phyloP scores from a whole-genome alignment of 2,888 invertebrate species.

The Scaptomyza reducta region DNA sequence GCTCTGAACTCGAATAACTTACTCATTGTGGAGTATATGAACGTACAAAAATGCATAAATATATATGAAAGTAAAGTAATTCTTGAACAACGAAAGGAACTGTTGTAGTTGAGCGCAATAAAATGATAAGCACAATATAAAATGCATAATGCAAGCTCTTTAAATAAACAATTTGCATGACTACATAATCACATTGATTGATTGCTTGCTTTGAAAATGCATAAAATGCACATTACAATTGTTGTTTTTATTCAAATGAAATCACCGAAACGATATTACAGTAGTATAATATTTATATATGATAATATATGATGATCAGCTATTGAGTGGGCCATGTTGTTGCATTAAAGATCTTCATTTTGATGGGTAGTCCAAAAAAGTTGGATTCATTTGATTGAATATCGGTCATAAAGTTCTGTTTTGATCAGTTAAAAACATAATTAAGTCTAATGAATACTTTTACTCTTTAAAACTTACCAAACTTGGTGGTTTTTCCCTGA shows the following conservation, averaged over 20 bases:
- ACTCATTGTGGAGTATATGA: neutral
- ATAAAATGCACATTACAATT: constrained; percentile 13
- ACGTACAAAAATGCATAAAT: neutral
- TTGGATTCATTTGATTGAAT: constrained; percentile 45
- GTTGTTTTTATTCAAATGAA: neutral
- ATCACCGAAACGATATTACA: neutral
- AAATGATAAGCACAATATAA: constrained; percentile 1
- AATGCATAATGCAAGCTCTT: neutral
- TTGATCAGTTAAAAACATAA: neutral
- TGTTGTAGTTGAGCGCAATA: constrained; percentile 6
- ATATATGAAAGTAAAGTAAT: neutral
- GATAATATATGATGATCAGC: constrained; percentile 1
- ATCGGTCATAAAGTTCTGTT: constrained; percentile 44
- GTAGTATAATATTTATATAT: neutral
- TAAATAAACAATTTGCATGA: neutral
- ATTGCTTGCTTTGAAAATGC: constrained; percentile 4
- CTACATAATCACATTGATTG: constrained; percentile 6
- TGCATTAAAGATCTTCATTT: constrained; percentile 47
- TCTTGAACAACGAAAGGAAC: constrained; percentile 6
- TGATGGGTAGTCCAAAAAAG: constrained; percentile 57
- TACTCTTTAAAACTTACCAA: constrained; percentile 31
- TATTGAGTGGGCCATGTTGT: constrained; percentile 45
- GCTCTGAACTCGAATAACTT: constrained; percentile 1
- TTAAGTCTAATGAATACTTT: neutral
- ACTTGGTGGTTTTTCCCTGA: neutral